Base-by-base conservation (phyloP, 2,797 vertebrate species). In the Peromyscus aztecus region DNA sequence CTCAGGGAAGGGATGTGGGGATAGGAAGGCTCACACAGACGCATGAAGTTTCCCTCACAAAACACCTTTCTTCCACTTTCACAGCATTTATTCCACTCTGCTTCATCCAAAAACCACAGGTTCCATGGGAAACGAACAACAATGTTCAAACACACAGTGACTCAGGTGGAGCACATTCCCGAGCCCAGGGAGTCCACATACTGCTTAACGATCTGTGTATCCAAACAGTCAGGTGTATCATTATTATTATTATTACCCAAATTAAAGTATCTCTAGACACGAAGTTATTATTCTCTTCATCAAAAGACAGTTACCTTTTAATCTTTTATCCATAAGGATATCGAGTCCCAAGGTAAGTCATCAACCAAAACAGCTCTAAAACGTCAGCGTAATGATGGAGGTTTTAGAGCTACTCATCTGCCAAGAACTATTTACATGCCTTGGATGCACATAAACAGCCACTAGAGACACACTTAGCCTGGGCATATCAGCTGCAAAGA, bases 311-410 rank as follows among this genome's bases (percentile, higher is more conserved):
- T 37, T 83, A 87, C 27, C 86, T 88, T 95, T 93, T 94, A 89
- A 96, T 83, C 43, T 34, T 90, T 97, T 77, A 43, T 81, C 89
- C 34, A 34, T 71, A 61, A 88, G 65, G 31, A 95, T 91, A 87
- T 96, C 76, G 3, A 87, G 55, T 83, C 43, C 80, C 80, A 84
- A 85, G 81, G 67, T 82, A 97, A 96, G 80, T 34, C 76, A 96
- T 88, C 71, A 85, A 81, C 88, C 46, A 88, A 96, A 95, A 93
- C 49, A 93, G 76, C 85, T 95, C 86, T 75, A 46, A 69, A 97
- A 78, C 16, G 69, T 83, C 63, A 4, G 0, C 9, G 49, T 80
- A 80, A 96, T 84, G 82, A 87, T 16, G 8, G 90, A 78, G n/a
- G 31, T 61, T 65, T 95, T 89, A 87, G 0, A 87, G 57, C 61